These are phyloP conservation scores for Diadema setosum DNA, from an alignment of 35 echinoderm and acorn worm species.

Conservation along the genomic window DNA sequence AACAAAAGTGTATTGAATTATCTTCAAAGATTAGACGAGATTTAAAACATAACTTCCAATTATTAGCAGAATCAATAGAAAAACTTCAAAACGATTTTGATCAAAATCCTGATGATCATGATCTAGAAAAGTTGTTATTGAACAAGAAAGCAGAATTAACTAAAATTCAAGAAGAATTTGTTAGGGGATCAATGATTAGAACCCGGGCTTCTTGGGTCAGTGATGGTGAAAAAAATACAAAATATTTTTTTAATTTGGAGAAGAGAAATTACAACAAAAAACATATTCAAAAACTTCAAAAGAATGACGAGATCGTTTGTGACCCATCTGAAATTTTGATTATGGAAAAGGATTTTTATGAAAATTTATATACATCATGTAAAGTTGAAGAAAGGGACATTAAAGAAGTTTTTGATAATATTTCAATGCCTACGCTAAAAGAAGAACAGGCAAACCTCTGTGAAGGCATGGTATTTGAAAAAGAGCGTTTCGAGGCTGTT, in stretches of 20 bases:
- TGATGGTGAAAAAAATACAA: background rate
- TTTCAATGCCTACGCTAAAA: background rate
- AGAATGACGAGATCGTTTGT: constrained; percentile 2
- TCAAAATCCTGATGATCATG: too few species aligned
- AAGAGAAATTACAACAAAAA: constrained; percentile 40
- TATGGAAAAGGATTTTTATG: constrained; percentile 7
- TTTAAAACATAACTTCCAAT: too few species aligned
- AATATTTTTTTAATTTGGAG: too few species aligned
- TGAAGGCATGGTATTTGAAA: constrained; percentile 20
- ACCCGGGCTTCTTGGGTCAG: background rate
- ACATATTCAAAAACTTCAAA: background rate
- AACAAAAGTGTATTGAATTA: too few species aligned
- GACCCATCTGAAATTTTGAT: background rate
- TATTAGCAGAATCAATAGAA: too few species aligned
- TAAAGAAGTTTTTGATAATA: too few species aligned
- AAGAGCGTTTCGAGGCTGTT: background rate
- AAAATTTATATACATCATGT: background rate
- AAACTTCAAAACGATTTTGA: too few species aligned
- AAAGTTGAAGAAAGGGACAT: background rate
- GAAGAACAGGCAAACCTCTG: background rate
- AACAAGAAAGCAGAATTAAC: background rate
- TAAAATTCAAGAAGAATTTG: background rate
- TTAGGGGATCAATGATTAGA: background rate
- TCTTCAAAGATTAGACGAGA: too few species aligned
- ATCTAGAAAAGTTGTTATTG: background rate